phyloP scores from a whole-genome alignment of 2,797 vertebrate genomes.

The Argya squamiceps region DNA sequence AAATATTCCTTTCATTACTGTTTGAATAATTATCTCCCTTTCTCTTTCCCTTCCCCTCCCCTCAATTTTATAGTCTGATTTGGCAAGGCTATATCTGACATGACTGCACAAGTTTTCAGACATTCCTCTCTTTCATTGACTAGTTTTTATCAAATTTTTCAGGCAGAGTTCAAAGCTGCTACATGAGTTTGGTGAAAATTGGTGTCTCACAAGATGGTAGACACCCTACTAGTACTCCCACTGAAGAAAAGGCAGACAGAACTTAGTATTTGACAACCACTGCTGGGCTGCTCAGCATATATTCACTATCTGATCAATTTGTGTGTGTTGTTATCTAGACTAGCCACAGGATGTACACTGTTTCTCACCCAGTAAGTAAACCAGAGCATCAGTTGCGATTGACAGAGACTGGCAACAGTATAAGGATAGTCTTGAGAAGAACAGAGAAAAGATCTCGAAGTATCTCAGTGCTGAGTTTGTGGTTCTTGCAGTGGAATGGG shows the following conservation, averaged over 20 bases:
- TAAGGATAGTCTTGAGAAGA: not conserved
- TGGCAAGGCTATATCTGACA: constrained; percentile 3
- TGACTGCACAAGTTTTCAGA: not conserved
- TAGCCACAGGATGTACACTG: not conserved
- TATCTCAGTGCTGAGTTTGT: not conserved
- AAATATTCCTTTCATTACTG: constrained; percentile 19
- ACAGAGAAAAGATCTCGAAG: not conserved
- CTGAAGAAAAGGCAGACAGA: not conserved
- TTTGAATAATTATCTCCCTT: constrained; percentile 19
- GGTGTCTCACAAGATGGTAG: not conserved
- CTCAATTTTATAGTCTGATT: constrained; percentile 10
- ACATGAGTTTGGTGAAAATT: not conserved
- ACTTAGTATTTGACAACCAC: not conserved
- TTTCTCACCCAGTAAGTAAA: not conserved
- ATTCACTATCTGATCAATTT: not conserved
- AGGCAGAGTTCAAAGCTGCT: not conserved
- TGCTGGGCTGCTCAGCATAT: not conserved
- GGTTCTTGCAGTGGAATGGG: not conserved
- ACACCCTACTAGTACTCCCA: not conserved
- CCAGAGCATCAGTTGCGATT: not conserved
- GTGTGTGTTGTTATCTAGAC: rapidly evolving
- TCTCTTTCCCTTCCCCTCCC: not conserved
- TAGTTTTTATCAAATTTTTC: constrained; percentile 2
- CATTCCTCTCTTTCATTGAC: not conserved
- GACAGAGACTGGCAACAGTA: not conserved